Evolutionary conservation across 2,797 vertebrate genomes (phyloP).

Genomic region (Neopelma chrysocephalum): DNA sequence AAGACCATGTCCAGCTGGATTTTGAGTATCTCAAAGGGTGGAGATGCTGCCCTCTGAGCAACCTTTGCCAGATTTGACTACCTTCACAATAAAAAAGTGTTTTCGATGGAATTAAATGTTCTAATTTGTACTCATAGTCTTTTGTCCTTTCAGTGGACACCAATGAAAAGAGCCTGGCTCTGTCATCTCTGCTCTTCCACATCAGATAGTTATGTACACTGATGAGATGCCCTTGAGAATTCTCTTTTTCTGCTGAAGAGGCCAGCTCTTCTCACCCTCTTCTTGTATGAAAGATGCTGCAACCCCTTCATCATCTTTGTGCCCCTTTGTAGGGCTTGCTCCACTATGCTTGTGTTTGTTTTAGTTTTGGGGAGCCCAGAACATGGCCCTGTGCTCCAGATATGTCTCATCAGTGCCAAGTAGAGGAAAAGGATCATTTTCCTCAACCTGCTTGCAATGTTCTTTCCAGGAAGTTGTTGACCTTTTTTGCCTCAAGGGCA

Average conservation of each 20-base stretch:
- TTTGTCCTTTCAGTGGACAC: background rate
- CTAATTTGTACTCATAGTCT: background rate
- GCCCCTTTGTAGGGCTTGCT: background rate
- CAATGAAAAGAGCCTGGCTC: background rate
- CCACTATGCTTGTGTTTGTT: background rate
- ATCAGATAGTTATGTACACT: background rate
- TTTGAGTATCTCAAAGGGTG: background rate
- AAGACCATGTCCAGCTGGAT: background rate
- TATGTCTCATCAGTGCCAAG: background rate
- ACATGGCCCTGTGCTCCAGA: rapidly evolving
- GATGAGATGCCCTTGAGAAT: background rate
- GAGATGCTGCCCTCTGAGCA: background rate
- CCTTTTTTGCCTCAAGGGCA: background rate
- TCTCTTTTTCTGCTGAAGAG: background rate
- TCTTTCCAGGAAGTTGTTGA: background rate
- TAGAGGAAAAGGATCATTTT: background rate
- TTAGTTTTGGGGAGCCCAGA: background rate
- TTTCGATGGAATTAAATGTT: background rate
- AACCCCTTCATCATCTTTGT: background rate
- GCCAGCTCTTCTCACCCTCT: background rate
- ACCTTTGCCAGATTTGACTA: background rate
- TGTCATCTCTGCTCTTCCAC: background rate
- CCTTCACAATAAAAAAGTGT: background rate
- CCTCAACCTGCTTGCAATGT: background rate
- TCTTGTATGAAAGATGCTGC: background rate